Conservation (phyloP, 2,888 invertebrate species). For the Tetanocera ferruginea region DNA sequence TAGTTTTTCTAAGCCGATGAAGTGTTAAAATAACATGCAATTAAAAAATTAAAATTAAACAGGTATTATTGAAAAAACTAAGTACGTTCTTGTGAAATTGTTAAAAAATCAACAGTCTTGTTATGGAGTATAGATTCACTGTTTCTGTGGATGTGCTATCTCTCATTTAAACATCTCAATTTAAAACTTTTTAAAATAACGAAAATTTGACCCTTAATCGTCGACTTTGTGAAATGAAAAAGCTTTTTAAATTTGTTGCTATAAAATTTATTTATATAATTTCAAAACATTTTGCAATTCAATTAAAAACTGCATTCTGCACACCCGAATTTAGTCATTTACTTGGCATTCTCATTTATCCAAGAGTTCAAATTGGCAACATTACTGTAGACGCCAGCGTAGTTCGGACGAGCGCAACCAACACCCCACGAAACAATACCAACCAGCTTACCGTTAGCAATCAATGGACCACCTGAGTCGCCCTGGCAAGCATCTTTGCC, state of each 20-base stretch:
- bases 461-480: slow-evolving; percentile 65
- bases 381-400: slow-evolving; percentile 43
- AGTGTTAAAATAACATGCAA: too few relatives aligned
- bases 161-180: too few relatives aligned
- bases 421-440: slow-evolving; percentile 65
- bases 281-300: neutral
- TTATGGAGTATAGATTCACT: too few relatives aligned
- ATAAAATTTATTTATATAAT: neutral
- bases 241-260: neutral
- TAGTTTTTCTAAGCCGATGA: too few relatives aligned
- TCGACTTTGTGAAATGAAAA: neutral
- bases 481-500: slow-evolving; percentile 67
- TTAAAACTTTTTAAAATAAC: too few relatives aligned
- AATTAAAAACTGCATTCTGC: neutral
- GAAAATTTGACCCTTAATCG: neutral
- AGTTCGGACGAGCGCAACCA: slow-evolving; percentile 56
- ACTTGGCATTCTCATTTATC: slow-evolving; percentile 29
- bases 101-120: too few relatives aligned
- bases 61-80: too few relatives aligned
- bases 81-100: too few relatives aligned
- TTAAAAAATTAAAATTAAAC: too few relatives aligned
- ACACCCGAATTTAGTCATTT: neutral
- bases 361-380: slow-evolving; percentile 35
- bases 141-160: too few relatives aligned
- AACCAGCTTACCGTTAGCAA: slow-evolving; percentile 52